Conservation (phyloP, 2,113 vertebrate genomes). For the Choloepus hoffmanni region DNA sequence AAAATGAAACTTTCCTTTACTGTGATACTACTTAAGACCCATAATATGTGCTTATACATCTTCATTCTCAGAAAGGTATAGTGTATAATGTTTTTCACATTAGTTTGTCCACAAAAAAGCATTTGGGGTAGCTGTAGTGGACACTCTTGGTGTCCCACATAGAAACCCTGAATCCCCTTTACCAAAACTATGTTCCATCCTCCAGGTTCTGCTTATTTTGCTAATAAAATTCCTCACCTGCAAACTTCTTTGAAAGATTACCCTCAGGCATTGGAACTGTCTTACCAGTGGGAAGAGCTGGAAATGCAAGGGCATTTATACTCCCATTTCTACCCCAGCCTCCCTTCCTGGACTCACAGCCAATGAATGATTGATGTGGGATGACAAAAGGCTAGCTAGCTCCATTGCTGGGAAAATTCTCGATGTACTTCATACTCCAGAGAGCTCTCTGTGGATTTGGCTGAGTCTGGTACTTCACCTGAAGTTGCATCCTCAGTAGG, state of each 20-base stretch:
- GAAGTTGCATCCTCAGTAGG: not conserved
- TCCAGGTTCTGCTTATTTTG: not conserved
- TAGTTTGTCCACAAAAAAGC: not conserved
- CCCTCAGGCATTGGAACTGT: not conserved
- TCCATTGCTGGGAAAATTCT: not conserved
- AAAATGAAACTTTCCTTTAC: not conserved
- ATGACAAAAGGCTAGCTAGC: not conserved
- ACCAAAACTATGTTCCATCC: fast-evolving
- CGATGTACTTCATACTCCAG: not conserved
- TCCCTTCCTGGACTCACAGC: not conserved
- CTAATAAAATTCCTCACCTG: not conserved
- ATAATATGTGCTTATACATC: not conserved
- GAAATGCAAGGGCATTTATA: not conserved
- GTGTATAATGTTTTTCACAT: not conserved
- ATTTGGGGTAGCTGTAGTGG: too few relatives aligned
- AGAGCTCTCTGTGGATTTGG: not conserved
- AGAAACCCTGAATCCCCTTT: not conserved
- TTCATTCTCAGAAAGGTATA: not conserved
- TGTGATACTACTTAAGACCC: not conserved
- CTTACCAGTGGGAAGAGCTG: not conserved
- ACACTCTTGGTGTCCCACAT: not conserved
- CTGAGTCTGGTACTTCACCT: not conserved
- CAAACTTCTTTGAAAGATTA: not conserved
- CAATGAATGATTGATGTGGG: not conserved
- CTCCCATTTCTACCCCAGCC: too few relatives aligned